A percentile compares a stretch with the other conserved stretches of the same genome.
phyloP scores from a whole-genome alignment of 2,888 invertebrate genomes.

The Byasa hedistus region DNA sequence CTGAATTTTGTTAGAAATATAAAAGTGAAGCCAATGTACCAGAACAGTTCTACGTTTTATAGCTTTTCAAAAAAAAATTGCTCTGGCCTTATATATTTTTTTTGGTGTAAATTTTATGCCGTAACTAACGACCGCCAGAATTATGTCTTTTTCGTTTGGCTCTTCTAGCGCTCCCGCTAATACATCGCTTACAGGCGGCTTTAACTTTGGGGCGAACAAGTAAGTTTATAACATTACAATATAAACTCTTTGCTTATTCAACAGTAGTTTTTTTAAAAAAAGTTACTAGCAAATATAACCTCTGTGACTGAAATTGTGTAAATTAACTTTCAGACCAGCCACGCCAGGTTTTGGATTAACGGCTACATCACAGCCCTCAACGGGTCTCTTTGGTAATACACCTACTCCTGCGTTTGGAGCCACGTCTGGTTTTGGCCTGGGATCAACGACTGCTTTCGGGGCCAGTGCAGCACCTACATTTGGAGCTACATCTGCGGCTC shows the following conservation, averaged over 20 bases:
- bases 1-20: too few relatives aligned
- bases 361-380: constrained; percentile 53
- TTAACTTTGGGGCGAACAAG: constrained; percentile 74
- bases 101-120: background rate
- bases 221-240: constrained; percentile 44
- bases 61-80: too few relatives aligned
- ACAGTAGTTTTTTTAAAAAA: constrained; percentile 4
- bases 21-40: too few relatives aligned
- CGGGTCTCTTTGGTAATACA: constrained; percentile 60
- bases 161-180: constrained; percentile 74
- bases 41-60: too few relatives aligned
- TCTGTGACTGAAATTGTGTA: background rate
- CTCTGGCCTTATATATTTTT: too few relatives aligned
- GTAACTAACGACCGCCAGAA: background rate
- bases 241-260: constrained; percentile 20
- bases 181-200: constrained; percentile 59
- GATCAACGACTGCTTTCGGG: constrained; percentile 38
- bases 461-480: constrained; percentile 40
- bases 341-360: constrained; percentile 59
- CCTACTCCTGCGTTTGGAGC: constrained; percentile 42
- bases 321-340: constrained; percentile 51
- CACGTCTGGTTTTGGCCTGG: constrained; percentile 40
- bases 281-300: constrained; percentile 4
- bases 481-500: constrained; percentile 43
- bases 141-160: constrained; percentile 72